Evolutionary conservation across 2,113 vertebrate species (phyloP).

Genomic region (Zeus faber): DNA sequence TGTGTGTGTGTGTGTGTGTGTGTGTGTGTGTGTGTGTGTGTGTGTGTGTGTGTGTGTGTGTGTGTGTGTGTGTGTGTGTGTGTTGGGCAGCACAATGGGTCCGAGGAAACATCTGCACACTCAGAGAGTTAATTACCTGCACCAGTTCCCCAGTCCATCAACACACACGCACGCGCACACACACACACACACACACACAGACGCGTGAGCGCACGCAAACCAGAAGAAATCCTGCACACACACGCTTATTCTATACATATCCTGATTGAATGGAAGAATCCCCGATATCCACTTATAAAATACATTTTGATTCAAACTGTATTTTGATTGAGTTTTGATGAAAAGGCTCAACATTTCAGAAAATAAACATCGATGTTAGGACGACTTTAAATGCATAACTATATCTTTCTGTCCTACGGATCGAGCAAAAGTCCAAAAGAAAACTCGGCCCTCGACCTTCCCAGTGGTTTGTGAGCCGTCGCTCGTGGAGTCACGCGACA

Average conservation of each 20-base stretch:
- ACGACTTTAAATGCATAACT: no score
- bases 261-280: not conserved
- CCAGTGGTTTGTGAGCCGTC: no score
- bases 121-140: slow-evolving; percentile 76
- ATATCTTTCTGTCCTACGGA: no score
- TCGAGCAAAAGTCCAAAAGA: no score
- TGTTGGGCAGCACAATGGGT: slow-evolving; percentile 67
- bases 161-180: slow-evolving; percentile 37
- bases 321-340: no score
- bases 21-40: slow-evolving; percentile 65
- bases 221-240: no score
- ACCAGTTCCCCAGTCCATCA: slow-evolving; percentile 70
- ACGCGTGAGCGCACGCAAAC: slow-evolving; percentile 7
- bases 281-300: no score
- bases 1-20: slow-evolving; percentile 19
- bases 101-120: slow-evolving; percentile 75
- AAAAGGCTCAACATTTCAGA: no score
- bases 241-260: not conserved
- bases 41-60: slow-evolving; percentile 21
- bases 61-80: slow-evolving; percentile 19
- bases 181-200: slow-evolving; percentile 35
- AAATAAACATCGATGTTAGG: no score
- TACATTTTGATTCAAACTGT: no score
- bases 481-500: no score
- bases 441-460: no score